Evolutionary conservation across 1,140 invertebrate genomes (phyloP).

Genomic region (Bombus balteatus): DNA sequence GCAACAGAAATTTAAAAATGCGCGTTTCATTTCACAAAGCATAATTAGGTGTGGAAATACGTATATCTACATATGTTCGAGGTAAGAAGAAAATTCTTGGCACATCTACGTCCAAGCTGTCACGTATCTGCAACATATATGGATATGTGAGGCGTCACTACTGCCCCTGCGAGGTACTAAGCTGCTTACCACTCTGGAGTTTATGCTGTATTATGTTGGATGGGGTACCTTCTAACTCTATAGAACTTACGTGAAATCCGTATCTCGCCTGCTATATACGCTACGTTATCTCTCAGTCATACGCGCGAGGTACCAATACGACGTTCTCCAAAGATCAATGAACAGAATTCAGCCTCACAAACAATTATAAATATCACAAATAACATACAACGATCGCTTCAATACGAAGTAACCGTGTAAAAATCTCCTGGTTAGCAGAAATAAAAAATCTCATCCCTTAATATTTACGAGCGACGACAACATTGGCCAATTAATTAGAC

Average conservation of each 20-base stretch:
- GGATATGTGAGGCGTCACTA: conserved; percentile 81
- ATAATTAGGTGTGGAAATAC: not conserved
- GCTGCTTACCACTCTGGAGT: conserved; percentile 81
- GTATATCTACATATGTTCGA: not conserved
- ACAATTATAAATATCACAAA: too few species aligned
- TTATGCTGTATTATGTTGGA: conserved; percentile 77
- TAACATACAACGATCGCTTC: too few species aligned
- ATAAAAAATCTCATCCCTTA: not conserved
- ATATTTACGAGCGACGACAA: too few species aligned
- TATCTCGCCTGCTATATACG: conserved; percentile 62
- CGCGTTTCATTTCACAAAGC: not conserved
- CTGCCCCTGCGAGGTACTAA: conserved; percentile 80
- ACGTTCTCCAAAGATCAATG: not conserved
- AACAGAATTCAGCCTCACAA: not conserved
- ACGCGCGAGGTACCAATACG: conserved; percentile 13
- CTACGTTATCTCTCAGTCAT: conserved; percentile 67
- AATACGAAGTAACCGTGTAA: not conserved
- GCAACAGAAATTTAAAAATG: not conserved
- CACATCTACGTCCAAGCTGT: conserved; percentile 32
- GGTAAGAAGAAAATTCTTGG: not conserved
- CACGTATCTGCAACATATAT: conserved; percentile 62
- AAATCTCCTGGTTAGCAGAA: not conserved
- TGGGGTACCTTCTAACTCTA: conserved; percentile 79
- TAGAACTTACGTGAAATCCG: conserved; percentile 72
- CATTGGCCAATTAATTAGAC: conserved; percentile 7